phyloP scores from a whole-genome alignment of 92 coral and sea anemone genomes.

The Palythoa caribaeorum region DNA sequence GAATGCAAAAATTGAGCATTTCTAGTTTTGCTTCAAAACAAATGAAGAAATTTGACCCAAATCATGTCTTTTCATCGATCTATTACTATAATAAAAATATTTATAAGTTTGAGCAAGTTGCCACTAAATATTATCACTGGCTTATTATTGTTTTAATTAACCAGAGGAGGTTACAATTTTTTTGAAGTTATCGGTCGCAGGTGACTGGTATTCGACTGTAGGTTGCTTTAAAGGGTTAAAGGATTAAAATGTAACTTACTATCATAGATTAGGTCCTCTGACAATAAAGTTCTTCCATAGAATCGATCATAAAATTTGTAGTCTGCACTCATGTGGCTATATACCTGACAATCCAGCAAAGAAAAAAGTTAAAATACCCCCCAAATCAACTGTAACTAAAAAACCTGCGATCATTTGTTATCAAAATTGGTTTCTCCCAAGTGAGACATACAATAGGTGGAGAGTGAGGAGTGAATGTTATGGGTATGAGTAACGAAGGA shows the following conservation, averaged over 20 bases:
- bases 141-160: too few relatives aligned
- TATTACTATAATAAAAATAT: too few relatives aligned
- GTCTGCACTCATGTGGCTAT: background rate
- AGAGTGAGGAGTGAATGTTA: too few relatives aligned
- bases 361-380: background rate
- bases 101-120: too few relatives aligned
- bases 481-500: too few relatives aligned
- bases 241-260: background rate
- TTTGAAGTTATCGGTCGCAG: background rate
- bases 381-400: background rate
- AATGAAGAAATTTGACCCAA: too few relatives aligned
- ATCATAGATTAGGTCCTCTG: conserved; percentile 33
- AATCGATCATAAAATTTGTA: conserved; percentile 42
- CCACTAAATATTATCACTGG: too few relatives aligned
- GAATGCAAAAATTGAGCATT: too few relatives aligned
- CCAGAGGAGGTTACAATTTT: background rate
- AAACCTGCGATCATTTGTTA: background rate
- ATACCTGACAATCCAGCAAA: background rate
- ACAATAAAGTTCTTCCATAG: conserved; percentile 21
- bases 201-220: too few relatives aligned
- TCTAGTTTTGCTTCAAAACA: too few relatives aligned
- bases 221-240: background rate
- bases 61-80: too few relatives aligned
- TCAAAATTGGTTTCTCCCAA: background rate
- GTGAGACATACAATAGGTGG: background rate